Evolutionary conservation across 2,888 invertebrate genomes (phyloP).

Genomic region (Harpagoxenus sublaevis): DNA sequence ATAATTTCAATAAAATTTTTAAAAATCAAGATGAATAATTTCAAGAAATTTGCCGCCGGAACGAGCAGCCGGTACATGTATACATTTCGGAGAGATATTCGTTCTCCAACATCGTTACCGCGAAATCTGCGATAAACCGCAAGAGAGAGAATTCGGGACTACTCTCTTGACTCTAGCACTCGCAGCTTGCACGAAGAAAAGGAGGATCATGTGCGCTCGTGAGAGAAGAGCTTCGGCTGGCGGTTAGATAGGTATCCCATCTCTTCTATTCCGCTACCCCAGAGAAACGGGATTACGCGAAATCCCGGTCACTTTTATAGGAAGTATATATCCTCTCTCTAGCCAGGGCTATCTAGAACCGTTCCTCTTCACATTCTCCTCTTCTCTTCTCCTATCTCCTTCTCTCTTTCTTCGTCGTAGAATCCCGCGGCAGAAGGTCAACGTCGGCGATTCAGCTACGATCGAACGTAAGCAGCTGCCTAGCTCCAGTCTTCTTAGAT

Average conservation of each 20-base stretch:
- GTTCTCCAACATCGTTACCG: slow-evolving; percentile 15
- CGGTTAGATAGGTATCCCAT: slow-evolving; percentile 22
- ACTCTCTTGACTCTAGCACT: slow-evolving; percentile 14
- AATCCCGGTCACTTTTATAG: slow-evolving; percentile 84
- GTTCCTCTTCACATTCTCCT: slow-evolving; percentile 55
- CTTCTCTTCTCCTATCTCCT: neutral
- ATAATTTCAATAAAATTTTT: neutral
- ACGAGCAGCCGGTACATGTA: neutral
- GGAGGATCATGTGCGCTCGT: slow-evolving; percentile 31
- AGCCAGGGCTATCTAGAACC: slow-evolving; percentile 67
- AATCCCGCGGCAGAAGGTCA: slow-evolving; percentile 77
- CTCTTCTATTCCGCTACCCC: slow-evolving; percentile 55
- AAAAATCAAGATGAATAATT: neutral
- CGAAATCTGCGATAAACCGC: slow-evolving; percentile 38
- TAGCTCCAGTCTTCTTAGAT: slow-evolving; percentile 20
- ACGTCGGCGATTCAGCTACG: slow-evolving; percentile 76
- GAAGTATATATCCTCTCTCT: slow-evolving; percentile 74
- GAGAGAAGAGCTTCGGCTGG: slow-evolving; percentile 27
- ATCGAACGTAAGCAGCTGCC: slow-evolving; percentile 70
- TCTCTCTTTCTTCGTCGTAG: neutral
- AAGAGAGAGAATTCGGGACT: slow-evolving; percentile 25
- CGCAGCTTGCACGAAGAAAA: slow-evolving; percentile 31
- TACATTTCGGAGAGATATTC: neutral
- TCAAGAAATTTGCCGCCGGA: neutral
- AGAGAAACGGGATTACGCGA: slow-evolving; percentile 82